phyloP scores from a whole-genome alignment of 1,140 invertebrate genomes.

The Cotesia vestalis region DNA sequence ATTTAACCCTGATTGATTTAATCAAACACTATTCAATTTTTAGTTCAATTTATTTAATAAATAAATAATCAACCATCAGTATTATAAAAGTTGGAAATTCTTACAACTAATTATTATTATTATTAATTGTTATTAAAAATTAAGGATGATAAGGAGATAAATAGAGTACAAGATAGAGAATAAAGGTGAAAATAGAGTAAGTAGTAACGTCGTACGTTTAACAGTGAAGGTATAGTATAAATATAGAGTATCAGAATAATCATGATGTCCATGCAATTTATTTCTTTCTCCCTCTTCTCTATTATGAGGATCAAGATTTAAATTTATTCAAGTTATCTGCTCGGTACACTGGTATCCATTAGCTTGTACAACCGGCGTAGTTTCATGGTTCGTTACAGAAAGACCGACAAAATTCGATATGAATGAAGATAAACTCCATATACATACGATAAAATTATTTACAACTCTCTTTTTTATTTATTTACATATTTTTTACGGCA shows the following conservation, averaged over 20 bases:
- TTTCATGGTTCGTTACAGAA: constrained; percentile 40
- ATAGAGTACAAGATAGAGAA: too few relatives aligned
- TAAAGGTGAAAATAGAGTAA: too few relatives aligned
- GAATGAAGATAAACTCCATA: constrained; percentile 18
- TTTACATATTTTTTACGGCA: constrained; percentile 4
- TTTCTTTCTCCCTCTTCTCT: constrained; percentile 4
- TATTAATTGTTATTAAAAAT: too few relatives aligned
- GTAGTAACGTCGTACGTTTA: too few relatives aligned
- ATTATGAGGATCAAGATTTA: constrained; percentile 25
- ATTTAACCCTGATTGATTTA: too few relatives aligned
- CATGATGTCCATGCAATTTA: constrained; percentile 11
- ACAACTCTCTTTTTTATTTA: constrained; percentile 14
- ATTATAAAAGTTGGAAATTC: too few relatives aligned
- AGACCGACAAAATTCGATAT: constrained; percentile 19
- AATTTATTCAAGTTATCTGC: constrained; percentile 29
- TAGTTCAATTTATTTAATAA: too few relatives aligned
- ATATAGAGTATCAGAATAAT: constrained; percentile 4
- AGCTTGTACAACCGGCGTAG: constrained; percentile 30
- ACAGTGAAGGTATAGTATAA: too few relatives aligned
- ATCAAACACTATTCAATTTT: too few relatives aligned
- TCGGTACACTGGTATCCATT: constrained; percentile 22
- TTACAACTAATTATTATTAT: too few relatives aligned
- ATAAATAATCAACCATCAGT: too few relatives aligned
- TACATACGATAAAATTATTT: constrained; percentile 9
- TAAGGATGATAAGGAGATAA: too few relatives aligned